phyloP scores from a whole-genome alignment of 2,797 vertebrate species.

The Amazona finschi region DNA sequence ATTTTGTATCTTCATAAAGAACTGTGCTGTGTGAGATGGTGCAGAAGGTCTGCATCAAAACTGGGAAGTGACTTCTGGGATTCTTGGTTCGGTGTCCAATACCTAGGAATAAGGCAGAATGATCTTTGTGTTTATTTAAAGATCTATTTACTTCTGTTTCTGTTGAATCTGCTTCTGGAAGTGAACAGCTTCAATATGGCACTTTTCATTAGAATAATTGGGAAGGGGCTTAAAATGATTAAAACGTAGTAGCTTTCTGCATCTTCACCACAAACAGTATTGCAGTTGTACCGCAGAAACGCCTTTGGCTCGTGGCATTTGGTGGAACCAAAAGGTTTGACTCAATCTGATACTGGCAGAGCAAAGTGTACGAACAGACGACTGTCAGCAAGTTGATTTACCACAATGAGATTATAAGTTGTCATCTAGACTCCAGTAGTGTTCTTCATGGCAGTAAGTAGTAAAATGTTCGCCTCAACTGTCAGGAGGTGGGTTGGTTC shows the following conservation, averaged over 20 bases:
- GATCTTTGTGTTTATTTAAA: constrained; percentile 10
- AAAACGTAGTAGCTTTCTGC: not conserved
- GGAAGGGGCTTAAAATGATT: not conserved
- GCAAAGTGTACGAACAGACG: not conserved
- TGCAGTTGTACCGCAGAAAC: not conserved
- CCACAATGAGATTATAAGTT: not conserved
- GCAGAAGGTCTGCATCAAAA: not conserved
- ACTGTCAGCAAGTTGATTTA: constrained; percentile 34
- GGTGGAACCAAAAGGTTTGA: constrained; percentile 28
- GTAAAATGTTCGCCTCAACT: not conserved
- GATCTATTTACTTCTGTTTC: not conserved
- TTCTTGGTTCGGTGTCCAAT: not conserved
- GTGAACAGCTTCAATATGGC: not conserved
- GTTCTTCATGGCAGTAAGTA: not conserved
- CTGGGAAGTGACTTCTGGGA: not conserved
- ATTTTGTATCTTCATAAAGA: constrained; percentile 10
- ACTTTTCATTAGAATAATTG: not conserved
- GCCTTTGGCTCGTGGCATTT: not conserved
- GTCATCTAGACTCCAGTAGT: constrained; percentile 1
- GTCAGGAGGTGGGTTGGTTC: not conserved
- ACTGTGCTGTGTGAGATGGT: not conserved
- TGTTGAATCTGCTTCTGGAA: not conserved
- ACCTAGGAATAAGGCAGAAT: not conserved
- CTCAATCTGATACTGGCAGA: constrained; percentile 7
- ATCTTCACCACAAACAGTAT: not conserved